Base-by-base conservation (phyloP, 2,888 invertebrate species). In the Noctuana brunneofusca region DNA sequence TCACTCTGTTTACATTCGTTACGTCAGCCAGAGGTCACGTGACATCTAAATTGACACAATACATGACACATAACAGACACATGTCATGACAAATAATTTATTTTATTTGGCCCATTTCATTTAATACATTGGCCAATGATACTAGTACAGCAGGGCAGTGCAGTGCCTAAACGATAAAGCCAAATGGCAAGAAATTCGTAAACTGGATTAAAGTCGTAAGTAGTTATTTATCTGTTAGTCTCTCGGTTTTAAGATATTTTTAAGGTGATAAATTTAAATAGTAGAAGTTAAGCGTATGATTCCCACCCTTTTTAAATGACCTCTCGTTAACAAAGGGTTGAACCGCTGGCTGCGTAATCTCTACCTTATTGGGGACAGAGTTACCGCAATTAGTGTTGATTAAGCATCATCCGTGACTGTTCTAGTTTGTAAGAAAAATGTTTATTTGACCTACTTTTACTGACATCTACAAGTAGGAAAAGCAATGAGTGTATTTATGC, bases 61-160 rank as follows among this genome's bases (percentile, higher is more conserved):
- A n/a, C n/a, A n/a, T n/a, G n/a, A n/a, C n/a, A n/a, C n/a, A n/a
- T n/a, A n/a, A n/a, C n/a, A n/a, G n/a, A n/a, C n/a, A n/a, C n/a
- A n/a, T n/a, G 27, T 27, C 3, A 5, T 27, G 3, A 5, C 27
- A 27, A 27, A 27, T 27, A 27, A 43, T 18, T 43, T 2, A 2
- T 16, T 8, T 43, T 18, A 43, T 22, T 5, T 46, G 12, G 2
- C 1, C 27, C 8, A 2, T 38, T 32, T 48, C 81, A 64, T 73
- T 92, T 92, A 89, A 46, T 67, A 75, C 65, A 77, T 91, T 48
- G 75, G 94, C 1, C 72, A 87, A 24, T n/a, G n/a, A n/a, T n/a
- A n/a, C n/a, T n/a, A n/a, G n/a, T n/a, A n/a, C n/a, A n/a, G n/a
- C n/a, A n/a, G n/a, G n/a, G n/a, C n/a, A n/a, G n/a, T n/a, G n/a